Evolutionary conservation across 2,797 vertebrate genomes (phyloP), one percentile per base, ranked within the genome.

Genomic region (Scolopax rusticola): DNA sequence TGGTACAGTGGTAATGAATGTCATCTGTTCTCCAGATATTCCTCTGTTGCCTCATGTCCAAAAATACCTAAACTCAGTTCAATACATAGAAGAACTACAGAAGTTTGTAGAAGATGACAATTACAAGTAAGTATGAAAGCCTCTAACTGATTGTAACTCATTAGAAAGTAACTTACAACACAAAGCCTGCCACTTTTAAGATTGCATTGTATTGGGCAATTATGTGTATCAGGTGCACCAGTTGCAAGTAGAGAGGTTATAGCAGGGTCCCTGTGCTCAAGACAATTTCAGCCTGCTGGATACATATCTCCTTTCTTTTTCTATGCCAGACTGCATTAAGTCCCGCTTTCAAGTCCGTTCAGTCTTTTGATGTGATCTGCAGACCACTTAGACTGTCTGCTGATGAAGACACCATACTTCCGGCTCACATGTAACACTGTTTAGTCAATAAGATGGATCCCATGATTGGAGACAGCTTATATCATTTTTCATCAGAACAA

Each of bases 21-120:
- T 95, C 53, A 38, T 87, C 23, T 97, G 61, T 97, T 98, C 21
- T 93, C 51, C 98, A 99, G 99, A 99, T 97, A 98, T 99, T 95
- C 98, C 98, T 83, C 97, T 99, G 97, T 98, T 99, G 98, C 99
- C 98, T 98, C 99, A 99, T 50, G 98, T 99, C 90, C 99, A 99
- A 97, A 99, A 99, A 97, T 99, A 99, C 67, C 98, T 99, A 70
- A 99, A 99, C 98, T 99, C 99, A 1, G 99, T 99, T 95, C 98
- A 99, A 48, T 99, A 99, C 96, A 99, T 99, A 95, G 99, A 99
- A 98, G 99, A 99, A 96, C 98, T 99, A 65, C 99, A 99, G 74
- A 99, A 99, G 98, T 99, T 99, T 98, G 99, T 99, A 93, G 99
- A 99, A 98, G 99, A 99, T 33, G 99, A 99, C 97, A 99, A 99